Conservation (phyloP, 2,797 vertebrate genomes). For the Eulemur mongoz region DNA sequence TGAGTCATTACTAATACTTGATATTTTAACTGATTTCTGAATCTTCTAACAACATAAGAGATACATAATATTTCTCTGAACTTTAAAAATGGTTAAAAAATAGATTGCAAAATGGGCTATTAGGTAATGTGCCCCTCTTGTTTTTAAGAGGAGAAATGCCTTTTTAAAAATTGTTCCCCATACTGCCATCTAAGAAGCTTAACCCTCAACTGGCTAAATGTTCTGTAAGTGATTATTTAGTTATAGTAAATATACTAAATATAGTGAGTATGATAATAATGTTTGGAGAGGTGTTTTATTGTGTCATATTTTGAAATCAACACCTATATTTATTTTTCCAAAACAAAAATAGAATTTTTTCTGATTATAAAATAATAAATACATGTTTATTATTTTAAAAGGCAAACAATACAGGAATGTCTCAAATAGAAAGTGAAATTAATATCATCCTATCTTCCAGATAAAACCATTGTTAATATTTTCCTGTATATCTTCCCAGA, state of each 20-base stretch:
- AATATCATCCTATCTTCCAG: neutral
- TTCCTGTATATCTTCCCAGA: neutral
- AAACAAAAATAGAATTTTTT: conserved; percentile 9
- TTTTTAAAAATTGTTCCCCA: neutral
- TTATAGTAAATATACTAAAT: conserved; percentile 17
- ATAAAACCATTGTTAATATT: conserved; percentile 32
- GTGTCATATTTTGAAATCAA: conserved; percentile 24
- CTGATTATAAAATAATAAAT: conserved; percentile 9
- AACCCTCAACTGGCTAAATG: neutral
- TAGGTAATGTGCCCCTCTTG: neutral
- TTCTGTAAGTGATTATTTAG: conserved; percentile 17
- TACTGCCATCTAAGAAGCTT: neutral
- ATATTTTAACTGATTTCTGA: conserved; percentile 44
- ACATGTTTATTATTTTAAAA: conserved; percentile 18
- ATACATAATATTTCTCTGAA: conserved; percentile 32
- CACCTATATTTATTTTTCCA: neutral
- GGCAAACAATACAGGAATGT: neutral
- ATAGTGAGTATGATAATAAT: neutral
- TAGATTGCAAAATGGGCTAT: conserved; percentile 16
- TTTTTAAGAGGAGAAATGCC: neutral
- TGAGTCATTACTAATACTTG: conserved; percentile 37
- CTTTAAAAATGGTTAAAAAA: conserved; percentile 51
- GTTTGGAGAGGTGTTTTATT: conserved; percentile 40
- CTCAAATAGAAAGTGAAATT: conserved; percentile 13
- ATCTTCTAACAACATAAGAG: conserved; percentile 13